Base-by-base conservation (phyloP, 2,888 invertebrate genomes). In the Hirtodrosophila histrioides region DNA sequence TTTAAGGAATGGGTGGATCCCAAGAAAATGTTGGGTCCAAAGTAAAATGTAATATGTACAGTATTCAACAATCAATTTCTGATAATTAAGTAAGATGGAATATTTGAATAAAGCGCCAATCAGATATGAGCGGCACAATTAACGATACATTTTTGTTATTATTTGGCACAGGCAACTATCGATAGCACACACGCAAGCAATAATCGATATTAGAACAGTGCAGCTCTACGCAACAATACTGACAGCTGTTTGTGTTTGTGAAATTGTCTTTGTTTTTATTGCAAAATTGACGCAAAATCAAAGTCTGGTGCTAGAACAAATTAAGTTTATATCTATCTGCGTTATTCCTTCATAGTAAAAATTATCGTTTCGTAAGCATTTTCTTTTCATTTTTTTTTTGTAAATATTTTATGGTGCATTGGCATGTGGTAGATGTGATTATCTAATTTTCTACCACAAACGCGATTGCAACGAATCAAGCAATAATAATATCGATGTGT, bases 1-100 rank as follows among this genome's bases (percentile, higher is more conserved):
- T 99, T 99, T 91, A 94, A 96, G 82, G 92, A 97, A 83, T 98
- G 97, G 97, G 98, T 99, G 0, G 94, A 92, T 73, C 98, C 98
- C 0, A 95, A 97, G 89, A 93, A 97, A 58, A 99, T 99, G 99
- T 92, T 97, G 58, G 97, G 97, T 40, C 96, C 96, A 39, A 95
- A 95, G 91, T 95, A 94, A 92, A 17, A 17, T 17, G 2, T 17
- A 17, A 17, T 1, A 29, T 35, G 12, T 40, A 7, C 9, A 23
- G 24, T 33, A 5, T 10, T 43, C 2, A 11, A 29, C 4, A 31
- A 3, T 31, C 31, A 7, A 31, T 9, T 46, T 33, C 1, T 8
- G 12, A 35, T 53, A 12, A 11, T 24, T 44, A 41, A 17, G 17
- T 17, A 17, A 17, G 17, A 17, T 17, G 17, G 17, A 5, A 11